These are phyloP conservation scores for Dasypus novemcinctus DNA, from an alignment of 2,113 vertebrate species.

Conservation along the genomic window DNA sequence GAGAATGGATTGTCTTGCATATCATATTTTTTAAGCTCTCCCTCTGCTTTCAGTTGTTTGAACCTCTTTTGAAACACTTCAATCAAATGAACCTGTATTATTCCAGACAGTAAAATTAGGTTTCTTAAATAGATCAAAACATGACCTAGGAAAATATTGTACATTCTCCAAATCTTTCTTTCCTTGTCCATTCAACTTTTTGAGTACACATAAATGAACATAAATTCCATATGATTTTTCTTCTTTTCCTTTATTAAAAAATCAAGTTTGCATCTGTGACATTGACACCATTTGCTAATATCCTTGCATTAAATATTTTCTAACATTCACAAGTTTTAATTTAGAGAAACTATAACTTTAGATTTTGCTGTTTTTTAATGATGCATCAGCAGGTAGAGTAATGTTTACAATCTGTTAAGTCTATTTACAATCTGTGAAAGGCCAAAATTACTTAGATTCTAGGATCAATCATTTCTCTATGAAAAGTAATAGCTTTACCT, in stretches of 20 bases:
- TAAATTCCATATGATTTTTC: background rate
- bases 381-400: background rate
- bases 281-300: background rate
- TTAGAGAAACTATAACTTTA: conserved; percentile 26
- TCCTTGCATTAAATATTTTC: background rate
- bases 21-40: background rate
- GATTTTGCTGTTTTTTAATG: background rate
- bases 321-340: background rate
- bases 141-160: background rate
- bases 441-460: background rate
- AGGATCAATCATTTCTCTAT: background rate
- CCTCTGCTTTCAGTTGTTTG: background rate
- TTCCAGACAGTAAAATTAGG: background rate
- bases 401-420: background rate
- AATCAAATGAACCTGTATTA: background rate
- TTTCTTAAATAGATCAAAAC: background rate
- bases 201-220: background rate
- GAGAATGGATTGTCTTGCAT: background rate
- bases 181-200: background rate
- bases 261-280: background rate
- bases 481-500: background rate
- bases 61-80: background rate
- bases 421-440: background rate
- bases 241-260: background rate
- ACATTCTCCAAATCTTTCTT: background rate